Evolutionary conservation across 2,888 invertebrate species (phyloP).

Genomic region (Sialis lutaria): DNA sequence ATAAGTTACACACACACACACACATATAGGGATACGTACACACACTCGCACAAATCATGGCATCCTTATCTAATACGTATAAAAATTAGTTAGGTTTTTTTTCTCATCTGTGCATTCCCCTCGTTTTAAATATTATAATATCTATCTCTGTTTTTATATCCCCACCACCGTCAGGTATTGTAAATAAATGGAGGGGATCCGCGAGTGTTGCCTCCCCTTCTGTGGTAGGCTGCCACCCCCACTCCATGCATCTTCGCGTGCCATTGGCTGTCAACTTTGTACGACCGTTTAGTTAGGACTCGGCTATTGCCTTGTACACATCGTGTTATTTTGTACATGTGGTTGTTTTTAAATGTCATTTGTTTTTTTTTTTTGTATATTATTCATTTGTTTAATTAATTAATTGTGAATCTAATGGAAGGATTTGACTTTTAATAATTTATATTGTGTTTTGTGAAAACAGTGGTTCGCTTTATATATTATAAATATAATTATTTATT

Average conservation of each 20-base stretch:
- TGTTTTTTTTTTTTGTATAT: no score
- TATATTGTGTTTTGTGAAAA: no score
- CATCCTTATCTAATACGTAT: no score
- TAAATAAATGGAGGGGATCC: conserved; percentile 1
- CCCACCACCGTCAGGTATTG: conserved; percentile 1
- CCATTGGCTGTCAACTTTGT: conserved; percentile 1
- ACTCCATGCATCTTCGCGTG: background rate
- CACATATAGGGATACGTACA: conserved; percentile 12
- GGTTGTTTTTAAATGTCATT: no score
- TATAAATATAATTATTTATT: no score
- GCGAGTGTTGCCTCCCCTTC: background rate
- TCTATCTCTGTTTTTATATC: conserved; percentile 6
- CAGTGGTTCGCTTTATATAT: no score
- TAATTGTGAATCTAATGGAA: no score
- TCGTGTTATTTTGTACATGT: no score
- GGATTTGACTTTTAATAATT: no score
- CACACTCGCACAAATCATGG: conserved; percentile 5
- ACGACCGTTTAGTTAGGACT: background rate
- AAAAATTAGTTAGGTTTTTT: no score
- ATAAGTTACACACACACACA: background rate
- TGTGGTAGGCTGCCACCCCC: background rate
- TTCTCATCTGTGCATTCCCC: background rate
- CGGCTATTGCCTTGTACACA: background rate
- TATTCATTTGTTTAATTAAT: no score
- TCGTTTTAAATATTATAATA: conserved; percentile 3